These are phyloP conservation scores for Sogatella furcifera DNA, from an alignment of 1,140 invertebrate genomes.

Conservation along the genomic window DNA sequence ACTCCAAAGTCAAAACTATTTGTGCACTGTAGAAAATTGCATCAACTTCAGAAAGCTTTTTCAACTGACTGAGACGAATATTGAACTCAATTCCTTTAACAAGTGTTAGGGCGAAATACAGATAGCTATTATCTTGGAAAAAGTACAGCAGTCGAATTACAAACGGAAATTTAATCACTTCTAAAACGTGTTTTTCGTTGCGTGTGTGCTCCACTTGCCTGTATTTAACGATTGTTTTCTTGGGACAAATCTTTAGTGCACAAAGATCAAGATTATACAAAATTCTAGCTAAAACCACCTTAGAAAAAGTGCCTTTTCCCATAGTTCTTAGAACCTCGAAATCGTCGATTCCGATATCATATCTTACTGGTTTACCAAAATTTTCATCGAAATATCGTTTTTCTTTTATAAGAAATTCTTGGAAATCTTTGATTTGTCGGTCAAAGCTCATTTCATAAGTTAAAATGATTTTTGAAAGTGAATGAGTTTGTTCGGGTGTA, in stretches of 20 bases:
- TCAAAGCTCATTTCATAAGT: background rate
- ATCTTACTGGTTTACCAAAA: background rate
- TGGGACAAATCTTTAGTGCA: slow-evolving; percentile 88
- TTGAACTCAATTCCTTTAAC: slow-evolving; percentile 77
- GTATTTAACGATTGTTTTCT: slow-evolving; percentile 70
- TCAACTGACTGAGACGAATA: slow-evolving; percentile 45
- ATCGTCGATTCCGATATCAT: slow-evolving; percentile 23
- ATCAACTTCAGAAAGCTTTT: slow-evolving; percentile 66
- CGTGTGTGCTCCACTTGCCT: slow-evolving; percentile 77
- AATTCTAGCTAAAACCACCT: slow-evolving; percentile 72
- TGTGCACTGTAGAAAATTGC: slow-evolving; percentile 88
- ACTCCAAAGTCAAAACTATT: slow-evolving; percentile 86
- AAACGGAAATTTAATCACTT: slow-evolving; percentile 71
- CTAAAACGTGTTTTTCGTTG: slow-evolving; percentile 77
- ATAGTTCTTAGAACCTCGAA: slow-evolving; percentile 56
- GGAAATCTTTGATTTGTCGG: background rate
- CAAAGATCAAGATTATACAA: slow-evolving; percentile 42
- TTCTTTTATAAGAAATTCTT: background rate
- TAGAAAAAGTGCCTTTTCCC: slow-evolving; percentile 82
- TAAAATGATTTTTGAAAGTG: background rate
- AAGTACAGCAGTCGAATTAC: slow-evolving; percentile 71
- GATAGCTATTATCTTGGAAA: slow-evolving; percentile 75
- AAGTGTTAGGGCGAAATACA: slow-evolving; percentile 73
- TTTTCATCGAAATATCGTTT: background rate
- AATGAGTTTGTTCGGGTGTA: no score